Conservation (phyloP, 2,113 vertebrate species). For the Oenanthe melanoleuca region DNA sequence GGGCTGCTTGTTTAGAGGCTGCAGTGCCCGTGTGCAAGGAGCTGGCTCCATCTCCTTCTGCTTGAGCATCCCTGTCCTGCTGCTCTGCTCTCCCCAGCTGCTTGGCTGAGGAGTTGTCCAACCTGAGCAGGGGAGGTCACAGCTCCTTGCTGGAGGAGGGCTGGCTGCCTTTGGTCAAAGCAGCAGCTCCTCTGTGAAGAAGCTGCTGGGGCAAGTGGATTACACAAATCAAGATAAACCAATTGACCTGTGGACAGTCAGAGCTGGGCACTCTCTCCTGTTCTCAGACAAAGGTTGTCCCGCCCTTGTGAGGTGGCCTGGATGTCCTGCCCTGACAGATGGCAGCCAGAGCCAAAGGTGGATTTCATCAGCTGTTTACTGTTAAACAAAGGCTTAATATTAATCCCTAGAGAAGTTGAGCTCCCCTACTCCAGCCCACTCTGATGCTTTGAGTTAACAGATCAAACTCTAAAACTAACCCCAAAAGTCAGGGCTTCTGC, state of each 20-base stretch:
- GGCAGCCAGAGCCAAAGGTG: constrained; percentile 11
- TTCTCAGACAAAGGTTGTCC: background rate
- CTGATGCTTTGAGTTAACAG: background rate
- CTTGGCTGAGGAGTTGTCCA: background rate
- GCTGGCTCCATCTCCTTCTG: background rate
- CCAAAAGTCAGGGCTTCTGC: background rate
- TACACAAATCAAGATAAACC: background rate
- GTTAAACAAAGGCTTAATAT: constrained; percentile 46
- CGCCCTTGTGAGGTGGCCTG: background rate
- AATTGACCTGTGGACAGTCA: background rate
- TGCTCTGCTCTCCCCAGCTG: background rate
- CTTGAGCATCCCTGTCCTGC: accelerated
- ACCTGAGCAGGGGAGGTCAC: background rate
- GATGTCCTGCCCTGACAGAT: constrained; percentile 5
- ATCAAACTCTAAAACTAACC: background rate
- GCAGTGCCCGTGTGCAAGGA: accelerated
- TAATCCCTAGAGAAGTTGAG: constrained; percentile 33
- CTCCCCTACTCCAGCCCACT: background rate
- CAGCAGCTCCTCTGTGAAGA: background rate
- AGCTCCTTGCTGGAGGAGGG: background rate
- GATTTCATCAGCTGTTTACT: constrained; percentile 39
- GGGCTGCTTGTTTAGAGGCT: background rate
- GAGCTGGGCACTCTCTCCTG: background rate
- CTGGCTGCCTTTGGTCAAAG: background rate
- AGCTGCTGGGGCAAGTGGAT: background rate